Evolutionary conservation across 2,888 invertebrate genomes (phyloP).

Genomic region (Gerris lacustris): DNA sequence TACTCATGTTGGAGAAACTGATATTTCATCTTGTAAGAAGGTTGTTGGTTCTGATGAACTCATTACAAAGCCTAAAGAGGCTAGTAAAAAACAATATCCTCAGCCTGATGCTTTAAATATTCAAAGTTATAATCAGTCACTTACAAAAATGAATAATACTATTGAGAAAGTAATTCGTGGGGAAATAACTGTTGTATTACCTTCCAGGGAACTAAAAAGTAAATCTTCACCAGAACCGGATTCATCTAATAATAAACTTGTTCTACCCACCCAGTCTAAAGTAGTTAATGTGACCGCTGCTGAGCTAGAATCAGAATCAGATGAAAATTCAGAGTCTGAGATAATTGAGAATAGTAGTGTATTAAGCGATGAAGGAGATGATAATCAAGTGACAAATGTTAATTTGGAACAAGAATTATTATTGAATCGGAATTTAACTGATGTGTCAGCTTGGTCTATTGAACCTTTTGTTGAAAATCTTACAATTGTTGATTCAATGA

Average conservation of each 20-base stretch:
- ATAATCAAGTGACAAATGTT: neutral
- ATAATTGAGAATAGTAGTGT: neutral
- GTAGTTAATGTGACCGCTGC: too few relatives aligned
- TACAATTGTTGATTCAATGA: neutral
- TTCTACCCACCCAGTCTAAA: neutral
- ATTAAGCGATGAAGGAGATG: neutral
- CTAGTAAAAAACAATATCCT: too few relatives aligned
- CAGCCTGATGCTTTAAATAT: too few relatives aligned
- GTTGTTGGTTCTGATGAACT: too few relatives aligned
- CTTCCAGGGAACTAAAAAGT: neutral
- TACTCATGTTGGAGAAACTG: neutral
- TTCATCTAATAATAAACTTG: neutral
- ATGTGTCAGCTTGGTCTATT: neutral
- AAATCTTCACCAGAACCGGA: neutral
- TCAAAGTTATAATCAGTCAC: neutral
- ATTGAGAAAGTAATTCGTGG: neutral
- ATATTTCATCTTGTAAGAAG: neutral
- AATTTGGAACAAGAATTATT: neutral
- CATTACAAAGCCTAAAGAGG: too few relatives aligned
- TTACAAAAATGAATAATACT: neutral
- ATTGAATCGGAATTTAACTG: neutral
- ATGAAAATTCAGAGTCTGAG: neutral
- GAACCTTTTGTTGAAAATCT: neutral
- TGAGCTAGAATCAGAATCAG: neutral
- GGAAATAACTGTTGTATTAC: neutral